These are phyloP conservation scores for Caenorhabditis virilis DNA, from an alignment of 2,888 invertebrate genomes.

Conservation along the genomic window DNA sequence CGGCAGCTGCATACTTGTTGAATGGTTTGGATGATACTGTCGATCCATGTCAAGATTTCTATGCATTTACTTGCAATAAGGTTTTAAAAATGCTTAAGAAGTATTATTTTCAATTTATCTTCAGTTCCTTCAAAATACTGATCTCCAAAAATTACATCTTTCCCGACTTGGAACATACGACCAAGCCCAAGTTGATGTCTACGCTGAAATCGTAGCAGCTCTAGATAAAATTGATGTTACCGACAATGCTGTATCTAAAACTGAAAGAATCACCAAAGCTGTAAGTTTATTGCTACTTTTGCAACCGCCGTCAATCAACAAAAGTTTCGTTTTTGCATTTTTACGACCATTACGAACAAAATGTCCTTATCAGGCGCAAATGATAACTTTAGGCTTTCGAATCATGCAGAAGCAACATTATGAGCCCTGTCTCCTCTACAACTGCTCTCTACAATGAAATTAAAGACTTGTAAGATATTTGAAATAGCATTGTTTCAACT, in stretches of 20 bases:
- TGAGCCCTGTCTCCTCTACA: slow-evolving; percentile 11
- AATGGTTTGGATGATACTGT: slow-evolving; percentile 55
- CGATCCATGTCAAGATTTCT: slow-evolving; percentile 61
- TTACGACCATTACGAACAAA: neutral
- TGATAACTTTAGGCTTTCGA: slow-evolving; percentile 45
- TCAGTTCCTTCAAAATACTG: slow-evolving; percentile 36
- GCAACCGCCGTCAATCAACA: too few relatives aligned
- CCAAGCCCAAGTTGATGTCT: slow-evolving; percentile 55
- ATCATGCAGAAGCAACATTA: slow-evolving; percentile 27
- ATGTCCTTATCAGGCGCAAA: too few relatives aligned
- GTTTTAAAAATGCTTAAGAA: slow-evolving; percentile 7
- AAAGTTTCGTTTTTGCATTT: too few relatives aligned
- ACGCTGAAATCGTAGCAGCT: slow-evolving; percentile 38
- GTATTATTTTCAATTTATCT: neutral
- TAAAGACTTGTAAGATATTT: slow-evolving; percentile 11
- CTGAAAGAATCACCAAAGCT: slow-evolving; percentile 53
- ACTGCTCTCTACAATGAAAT: slow-evolving; percentile 21
- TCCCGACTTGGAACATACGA: slow-evolving; percentile 57
- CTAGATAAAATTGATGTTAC: slow-evolving; percentile 36
- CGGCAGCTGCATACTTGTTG: slow-evolving; percentile 40
- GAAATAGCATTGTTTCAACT: neutral
- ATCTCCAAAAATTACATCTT: slow-evolving; percentile 17
- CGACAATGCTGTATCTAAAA: slow-evolving; percentile 29
- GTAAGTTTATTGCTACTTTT: slow-evolving; percentile 30
- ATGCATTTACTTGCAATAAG: slow-evolving; percentile 51